Base-by-base conservation (phyloP, 2,113 vertebrate genomes). In the Sigmodon hispidus region DNA sequence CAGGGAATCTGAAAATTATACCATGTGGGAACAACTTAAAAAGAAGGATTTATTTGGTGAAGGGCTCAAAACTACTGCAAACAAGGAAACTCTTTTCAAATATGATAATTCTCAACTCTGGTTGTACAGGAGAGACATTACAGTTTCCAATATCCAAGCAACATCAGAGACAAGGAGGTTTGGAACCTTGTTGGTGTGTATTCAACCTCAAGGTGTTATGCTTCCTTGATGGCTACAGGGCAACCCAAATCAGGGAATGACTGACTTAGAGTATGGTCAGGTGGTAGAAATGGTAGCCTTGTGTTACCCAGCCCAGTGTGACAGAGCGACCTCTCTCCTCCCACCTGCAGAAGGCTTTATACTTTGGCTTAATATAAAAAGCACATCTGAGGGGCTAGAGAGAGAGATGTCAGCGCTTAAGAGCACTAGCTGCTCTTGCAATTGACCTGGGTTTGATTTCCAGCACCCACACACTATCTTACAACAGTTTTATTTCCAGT, bases 41-140 rank as follows among this genome's bases (percentile, higher is more conserved):
- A 80, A 91, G 89, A 79, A 77, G 40, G 52, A 50, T 57, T 91
- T 40, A 19, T 76, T 90, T 91, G 59, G 79, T 67, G 22, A 87
- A 86, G 72, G 85, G 86, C 89, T 50, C n/a, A 45, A 70, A 94
- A 63, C 59, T 15, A 36, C 19, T 89, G 45, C 19, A 65, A 48
- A 43, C 22, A 87, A 52, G 75, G 63, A 0, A 57, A 1, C 24
- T 79, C 57, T 73, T 69, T 92, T n/a, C 24, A 88, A 43, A 76
- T 36, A 67, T 17, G 48, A 75, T 5, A 12, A 24, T 36, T 87
- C 59, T 83, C 73, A 86, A 40, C 15, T 7, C 72, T 76, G 50
- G 31, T 67, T 93, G 40, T 43, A 40, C 4, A 12, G 57, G 57
- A 84, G 40, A 59, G 1, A 26, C 31, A 61, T 31, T 55, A 88